Evolutionary conservation across 1,140 invertebrate species (phyloP), one percentile per base, ranked within the genome.

Genomic region (Leptinotarsa lineolata): DNA sequence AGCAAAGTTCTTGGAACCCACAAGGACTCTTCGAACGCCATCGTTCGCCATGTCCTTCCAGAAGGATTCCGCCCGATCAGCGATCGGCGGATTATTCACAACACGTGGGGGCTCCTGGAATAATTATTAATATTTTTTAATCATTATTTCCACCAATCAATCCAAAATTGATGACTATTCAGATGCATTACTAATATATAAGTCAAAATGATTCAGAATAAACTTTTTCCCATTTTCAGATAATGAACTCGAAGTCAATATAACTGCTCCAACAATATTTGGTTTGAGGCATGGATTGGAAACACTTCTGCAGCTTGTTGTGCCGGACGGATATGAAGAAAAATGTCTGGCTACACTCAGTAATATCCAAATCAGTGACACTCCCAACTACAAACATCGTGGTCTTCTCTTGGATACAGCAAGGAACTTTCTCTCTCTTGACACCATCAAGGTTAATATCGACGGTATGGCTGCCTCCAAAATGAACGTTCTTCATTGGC

Each of bases 401-500:
- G 93, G 93, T 0, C 81, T 95, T 1, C 81, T 94, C 0, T 77
- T 95, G 39, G 94, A 95, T 79, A 92, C 92, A 1, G 89, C 92
- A 0, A 85, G 94, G 61, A 93, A 94, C 81, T 96, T 90, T 80
- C 88, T 94, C 64, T 87, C 90, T 0, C 79, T 94, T 61, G 83
- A 86, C 0, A 82, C 85, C 4, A 87, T 95, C 6, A 90, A 91
- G 75, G 89, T 87, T 61, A 91, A 92, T 3, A 85, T 95, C 1
- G 91, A 95, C 77, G 94, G 88, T 4, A 94, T 96, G 94, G 90
- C 92, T 0, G 88, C 91, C 0, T 91, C 90, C 21, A 96, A 96
- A 84, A 83, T 96, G 74, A 96, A 96, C 79, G 91, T 93, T 0
- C 90, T 95, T 45, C 94, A 96, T 81, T 95, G 94, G 93, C 94